These are phyloP conservation scores for Neoascia interrupta DNA, from an alignment of 2,888 invertebrate genomes.

Conservation along the genomic window DNA sequence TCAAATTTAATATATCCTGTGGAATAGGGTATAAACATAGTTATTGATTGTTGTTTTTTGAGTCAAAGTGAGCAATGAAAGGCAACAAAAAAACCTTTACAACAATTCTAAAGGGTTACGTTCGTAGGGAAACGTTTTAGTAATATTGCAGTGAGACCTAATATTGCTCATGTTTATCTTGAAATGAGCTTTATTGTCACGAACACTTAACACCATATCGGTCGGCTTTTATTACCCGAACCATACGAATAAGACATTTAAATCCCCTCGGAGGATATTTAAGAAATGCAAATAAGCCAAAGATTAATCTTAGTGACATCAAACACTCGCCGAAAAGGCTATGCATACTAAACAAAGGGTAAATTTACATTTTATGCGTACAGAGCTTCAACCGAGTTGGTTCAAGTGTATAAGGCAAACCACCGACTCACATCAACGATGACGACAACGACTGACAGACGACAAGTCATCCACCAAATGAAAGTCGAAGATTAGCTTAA, in stretches of 20 bases:
- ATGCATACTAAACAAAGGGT: slow-evolving; percentile 68
- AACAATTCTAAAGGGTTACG: no score
- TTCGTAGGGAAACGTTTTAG: no score
- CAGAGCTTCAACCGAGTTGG: slow-evolving; percentile 24
- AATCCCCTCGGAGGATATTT: slow-evolving; percentile 67
- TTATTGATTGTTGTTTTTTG: no score
- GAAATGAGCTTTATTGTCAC: slow-evolving; percentile 61
- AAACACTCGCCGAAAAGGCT: slow-evolving; percentile 68
- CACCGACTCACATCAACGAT: slow-evolving; percentile 5
- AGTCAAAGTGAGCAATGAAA: no score
- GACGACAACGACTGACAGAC: slow-evolving; percentile 25
- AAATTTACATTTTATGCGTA: slow-evolving; percentile 63
- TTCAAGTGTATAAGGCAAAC: no score
- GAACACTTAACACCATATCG: slow-evolving; percentile 69
- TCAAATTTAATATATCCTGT: no score
- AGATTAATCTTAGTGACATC: slow-evolving; percentile 69
- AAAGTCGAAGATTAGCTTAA: slow-evolving; percentile 56
- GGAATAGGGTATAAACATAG: no score
- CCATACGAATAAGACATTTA: slow-evolving; percentile 68
- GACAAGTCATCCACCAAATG: slow-evolving; percentile 66
- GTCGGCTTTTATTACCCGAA: slow-evolving; percentile 66
- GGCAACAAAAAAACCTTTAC: no score
- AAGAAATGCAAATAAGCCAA: slow-evolving; percentile 69
- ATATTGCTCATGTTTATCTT: slow-evolving; percentile 67
- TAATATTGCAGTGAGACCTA: no score